Conservation (phyloP, 2,888 invertebrate genomes). For the Deladenus siricidicola region DNA sequence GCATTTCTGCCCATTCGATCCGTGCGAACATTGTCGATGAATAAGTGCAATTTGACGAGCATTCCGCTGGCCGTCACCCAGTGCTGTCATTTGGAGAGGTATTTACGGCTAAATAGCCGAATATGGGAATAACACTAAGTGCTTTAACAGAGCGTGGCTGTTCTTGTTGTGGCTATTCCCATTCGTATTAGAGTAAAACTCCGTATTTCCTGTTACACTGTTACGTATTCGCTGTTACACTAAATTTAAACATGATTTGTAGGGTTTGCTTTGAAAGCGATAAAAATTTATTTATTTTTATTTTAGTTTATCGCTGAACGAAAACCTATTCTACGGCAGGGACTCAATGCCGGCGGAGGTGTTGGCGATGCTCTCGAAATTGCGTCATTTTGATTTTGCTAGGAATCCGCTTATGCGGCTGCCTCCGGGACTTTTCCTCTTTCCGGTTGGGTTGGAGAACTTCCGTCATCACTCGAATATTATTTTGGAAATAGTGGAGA, state of each 20-base stretch:
- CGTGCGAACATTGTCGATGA: slow-evolving; percentile 32
- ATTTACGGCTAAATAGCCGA: too few species aligned
- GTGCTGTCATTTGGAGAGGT: slow-evolving; percentile 39
- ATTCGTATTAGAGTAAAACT: too few species aligned
- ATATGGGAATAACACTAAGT: too few species aligned
- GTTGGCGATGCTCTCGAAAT: slow-evolving; percentile 23
- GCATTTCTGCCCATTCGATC: slow-evolving; percentile 42
- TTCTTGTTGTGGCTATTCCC: too few species aligned
- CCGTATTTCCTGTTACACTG: too few species aligned
- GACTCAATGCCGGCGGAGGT: slow-evolving; percentile 29
- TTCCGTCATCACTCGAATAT: slow-evolving; percentile 7
- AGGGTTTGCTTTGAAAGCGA: neutral
- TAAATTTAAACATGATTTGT: neutral
- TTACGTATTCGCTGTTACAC: too few species aligned
- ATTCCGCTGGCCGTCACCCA: slow-evolving; percentile 41
- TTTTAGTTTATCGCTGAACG: slow-evolving; percentile 19
- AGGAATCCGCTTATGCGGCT: slow-evolving; percentile 24
- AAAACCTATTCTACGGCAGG: slow-evolving; percentile 21
- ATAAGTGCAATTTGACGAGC: slow-evolving; percentile 38
- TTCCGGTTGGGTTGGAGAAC: neutral
- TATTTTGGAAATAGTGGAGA: slow-evolving; percentile 20
- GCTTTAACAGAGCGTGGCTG: too few species aligned
- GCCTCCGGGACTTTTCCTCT: slow-evolving; percentile 24
- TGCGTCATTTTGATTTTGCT: slow-evolving; percentile 20
- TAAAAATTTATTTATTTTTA: neutral